phyloP scores from a whole-genome alignment of 2,113 vertebrate genomes.

The Tragelaphus strepsiceros region DNA sequence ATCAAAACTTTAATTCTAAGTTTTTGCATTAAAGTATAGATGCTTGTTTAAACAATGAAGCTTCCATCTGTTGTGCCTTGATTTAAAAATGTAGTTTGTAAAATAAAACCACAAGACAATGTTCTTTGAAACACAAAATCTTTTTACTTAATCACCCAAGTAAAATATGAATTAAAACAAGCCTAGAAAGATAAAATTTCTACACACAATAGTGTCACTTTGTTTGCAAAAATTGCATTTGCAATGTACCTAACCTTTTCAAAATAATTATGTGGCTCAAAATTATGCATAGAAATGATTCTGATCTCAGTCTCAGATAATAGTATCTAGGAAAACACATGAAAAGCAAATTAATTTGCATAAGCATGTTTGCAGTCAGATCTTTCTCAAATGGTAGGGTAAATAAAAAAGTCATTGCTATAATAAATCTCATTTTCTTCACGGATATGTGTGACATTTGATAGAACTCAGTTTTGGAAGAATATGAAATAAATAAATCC shows the following conservation, averaged over 20 bases:
- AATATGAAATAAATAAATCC: slow-evolving; percentile 36
- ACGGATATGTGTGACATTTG: not conserved
- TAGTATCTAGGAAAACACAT: not conserved
- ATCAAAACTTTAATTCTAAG: slow-evolving; percentile 41
- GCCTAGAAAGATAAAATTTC: slow-evolving; percentile 38
- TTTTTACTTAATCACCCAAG: slow-evolving; percentile 50
- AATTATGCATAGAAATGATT: not conserved
- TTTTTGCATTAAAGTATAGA: slow-evolving; percentile 53
- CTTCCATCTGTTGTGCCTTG: slow-evolving; percentile 71
- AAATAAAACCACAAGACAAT: slow-evolving; percentile 64
- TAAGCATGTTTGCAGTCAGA: not conserved
- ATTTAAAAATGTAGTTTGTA: slow-evolving; percentile 67
- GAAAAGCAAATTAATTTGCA: not conserved
- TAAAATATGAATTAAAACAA: slow-evolving; percentile 63
- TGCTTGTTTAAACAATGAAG: slow-evolving; percentile 69
- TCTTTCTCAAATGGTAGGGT: not conserved
- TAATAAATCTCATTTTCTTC: slow-evolving; percentile 29
- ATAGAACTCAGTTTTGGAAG: slow-evolving; percentile 46
- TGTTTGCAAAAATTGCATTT: slow-evolving; percentile 9
- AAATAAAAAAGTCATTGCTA: not conserved
- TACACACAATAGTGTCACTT: slow-evolving; percentile 39
- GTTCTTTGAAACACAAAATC: slow-evolving; percentile 66
- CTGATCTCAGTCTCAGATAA: slow-evolving; percentile 19
- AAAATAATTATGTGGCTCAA: slow-evolving; percentile 13
- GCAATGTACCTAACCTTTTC: not conserved